Conservation (phyloP, 35 echinoderm and acorn worm species). For the Amphiura filiformis region DNA sequence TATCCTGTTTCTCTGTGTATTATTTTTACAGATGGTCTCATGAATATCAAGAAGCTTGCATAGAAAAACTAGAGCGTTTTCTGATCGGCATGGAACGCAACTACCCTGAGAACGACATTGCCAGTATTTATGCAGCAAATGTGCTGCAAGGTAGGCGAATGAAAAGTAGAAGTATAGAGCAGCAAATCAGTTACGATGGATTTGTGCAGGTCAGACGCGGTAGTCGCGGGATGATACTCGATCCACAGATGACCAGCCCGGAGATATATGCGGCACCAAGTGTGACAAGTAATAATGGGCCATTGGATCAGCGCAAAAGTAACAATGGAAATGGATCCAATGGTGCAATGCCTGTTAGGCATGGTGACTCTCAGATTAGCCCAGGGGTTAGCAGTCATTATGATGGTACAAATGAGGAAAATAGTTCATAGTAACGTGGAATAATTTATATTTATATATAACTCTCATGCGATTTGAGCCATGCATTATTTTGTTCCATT, state of each 20-base stretch:
- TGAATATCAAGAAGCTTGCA: constrained; percentile 98
- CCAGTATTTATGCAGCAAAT: background rate
- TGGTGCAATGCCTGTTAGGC: too few species aligned
- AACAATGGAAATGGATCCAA: background rate
- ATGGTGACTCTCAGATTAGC: too few species aligned
- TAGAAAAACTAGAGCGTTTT: constrained; percentile 94
- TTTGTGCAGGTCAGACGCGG: background rate
- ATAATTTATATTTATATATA: too few species aligned
- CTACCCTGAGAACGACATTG: background rate
- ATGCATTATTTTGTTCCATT: too few species aligned
- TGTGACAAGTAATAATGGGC: background rate
- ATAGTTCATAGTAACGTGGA: too few species aligned
- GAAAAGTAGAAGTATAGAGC: background rate
- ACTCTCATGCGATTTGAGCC: too few species aligned
- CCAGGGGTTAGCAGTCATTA: too few species aligned
- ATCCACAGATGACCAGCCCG: background rate
- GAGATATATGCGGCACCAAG: background rate
- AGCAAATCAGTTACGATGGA: background rate
- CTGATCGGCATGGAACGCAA: constrained; percentile 71
- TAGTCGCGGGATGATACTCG: background rate
- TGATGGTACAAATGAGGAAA: too few species aligned
- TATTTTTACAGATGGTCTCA: constrained; percentile 82
- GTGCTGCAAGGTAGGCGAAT: background rate
- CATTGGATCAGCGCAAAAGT: background rate
- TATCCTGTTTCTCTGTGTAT: too few species aligned